phyloP scores from a whole-genome alignment of 2,113 vertebrate genomes.

The Sapayoa aenigma region DNA sequence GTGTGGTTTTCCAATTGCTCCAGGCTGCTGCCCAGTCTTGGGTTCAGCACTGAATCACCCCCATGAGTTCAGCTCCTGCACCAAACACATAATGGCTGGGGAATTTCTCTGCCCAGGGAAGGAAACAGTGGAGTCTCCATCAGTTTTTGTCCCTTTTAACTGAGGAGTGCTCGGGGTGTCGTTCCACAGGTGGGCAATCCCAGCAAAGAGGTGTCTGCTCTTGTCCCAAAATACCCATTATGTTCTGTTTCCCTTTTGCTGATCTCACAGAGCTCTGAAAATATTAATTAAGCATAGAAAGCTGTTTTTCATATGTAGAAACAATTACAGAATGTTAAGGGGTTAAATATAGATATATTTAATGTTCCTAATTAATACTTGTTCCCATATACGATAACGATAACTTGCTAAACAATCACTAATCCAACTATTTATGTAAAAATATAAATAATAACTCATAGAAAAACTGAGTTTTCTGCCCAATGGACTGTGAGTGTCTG shows the following conservation, averaged over 20 bases:
- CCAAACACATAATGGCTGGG: background rate
- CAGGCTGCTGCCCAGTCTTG: background rate
- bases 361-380: no score
- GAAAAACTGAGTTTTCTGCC: background rate
- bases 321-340: background rate
- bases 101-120: constrained; percentile 2
- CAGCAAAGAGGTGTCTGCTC: background rate
- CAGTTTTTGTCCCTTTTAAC: background rate
- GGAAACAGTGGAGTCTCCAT: background rate
- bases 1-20: background rate
- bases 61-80: constrained; percentile 40
- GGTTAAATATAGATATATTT: no score
- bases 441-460: background rate
- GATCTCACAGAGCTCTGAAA: background rate
- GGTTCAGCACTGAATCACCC: constrained; percentile 36
- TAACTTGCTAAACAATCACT: background rate
- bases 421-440: background rate
- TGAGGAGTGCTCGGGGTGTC: fast-evolving
- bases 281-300: background rate
- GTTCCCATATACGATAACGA: fast-evolving
- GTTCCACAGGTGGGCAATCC: background rate
- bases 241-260: background rate
- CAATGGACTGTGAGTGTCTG: fast-evolving
- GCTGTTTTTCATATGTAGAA: background rate
- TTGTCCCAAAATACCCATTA: background rate